Base-by-base conservation (phyloP, 1,140 invertebrate species). In the Aphaenogaster rudis region DNA sequence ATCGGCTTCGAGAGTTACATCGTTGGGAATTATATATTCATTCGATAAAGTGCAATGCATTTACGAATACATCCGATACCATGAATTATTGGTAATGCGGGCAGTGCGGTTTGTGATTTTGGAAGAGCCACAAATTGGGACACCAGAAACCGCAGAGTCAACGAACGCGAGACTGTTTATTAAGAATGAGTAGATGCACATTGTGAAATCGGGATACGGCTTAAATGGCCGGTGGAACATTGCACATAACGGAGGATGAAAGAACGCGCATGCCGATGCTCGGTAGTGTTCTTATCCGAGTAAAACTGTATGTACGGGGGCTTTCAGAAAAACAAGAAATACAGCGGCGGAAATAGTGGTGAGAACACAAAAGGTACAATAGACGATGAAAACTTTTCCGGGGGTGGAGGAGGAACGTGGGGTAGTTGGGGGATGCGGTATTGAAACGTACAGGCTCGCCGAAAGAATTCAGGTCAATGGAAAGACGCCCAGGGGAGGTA, bases 391-490 rank as follows among this genome's bases (percentile, higher is more conserved):
- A 90, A 90, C 69, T 89, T 90, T 72, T 86, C 67, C 76, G 33
- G 11, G n/a, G 66, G 57, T 72, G 48, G 21, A 67, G 61, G 61
- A 45, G 36, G 71, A 71, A 36, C n/a, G 54, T 21, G 54, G 3
- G 3, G 52, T 21, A 52, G 13, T 42, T 42, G 61, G 17, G 57
- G 52, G 64, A 64, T 78, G 48, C 21, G 80, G 42, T 78, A 86
- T 78, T 66, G 76, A 86, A 86, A 80, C 84, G 72, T n/a, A 80
- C 76, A 57, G 39, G 72, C 48, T 78, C 63, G 72, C 50, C 77
- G 42, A 48, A 79, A 52, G 88, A 89, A 90, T 89, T 87, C 63
- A 69, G 88, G 88, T 90, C 88, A 89, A 87, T 71, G 77, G 71
- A 77, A 87, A 89, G 36, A 79, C 13, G 67, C 57, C 42, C 39